Evolutionary conservation across 2,888 invertebrate species (phyloP).

Genomic region (Caradrina clavipalpis): DNA sequence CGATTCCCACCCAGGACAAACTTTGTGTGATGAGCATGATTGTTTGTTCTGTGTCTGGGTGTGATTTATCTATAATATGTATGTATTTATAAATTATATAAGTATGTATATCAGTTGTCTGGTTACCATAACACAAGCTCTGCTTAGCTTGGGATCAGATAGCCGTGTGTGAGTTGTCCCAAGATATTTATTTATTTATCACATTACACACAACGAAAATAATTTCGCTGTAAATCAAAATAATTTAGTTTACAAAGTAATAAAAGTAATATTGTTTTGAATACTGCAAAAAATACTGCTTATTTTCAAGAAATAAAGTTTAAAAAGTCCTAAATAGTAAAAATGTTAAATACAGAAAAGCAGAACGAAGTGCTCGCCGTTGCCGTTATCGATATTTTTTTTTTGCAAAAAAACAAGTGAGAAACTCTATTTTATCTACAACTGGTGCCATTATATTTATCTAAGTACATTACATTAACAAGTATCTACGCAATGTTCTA

Average conservation of each 20-base stretch:
- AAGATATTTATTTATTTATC: too few relatives aligned
- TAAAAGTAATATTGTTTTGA: neutral
- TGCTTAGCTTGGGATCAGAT: too few relatives aligned
- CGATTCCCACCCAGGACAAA: too few relatives aligned
- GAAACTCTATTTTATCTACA: slow-evolving; percentile 21
- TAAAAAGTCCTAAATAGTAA: neutral
- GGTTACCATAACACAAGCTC: too few relatives aligned
- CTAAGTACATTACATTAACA: slow-evolving; percentile 24
- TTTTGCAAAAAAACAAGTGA: slow-evolving; percentile 13
- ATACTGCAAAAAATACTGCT: neutral
- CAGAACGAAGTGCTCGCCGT: slow-evolving; percentile 19
- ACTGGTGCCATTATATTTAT: slow-evolving; percentile 30
- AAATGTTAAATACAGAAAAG: neutral
- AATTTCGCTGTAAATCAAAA: neutral
- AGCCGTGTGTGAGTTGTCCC: too few relatives aligned
- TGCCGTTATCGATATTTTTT: slow-evolving; percentile 10
- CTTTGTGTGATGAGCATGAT: too few relatives aligned
- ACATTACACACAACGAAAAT: too few relatives aligned
- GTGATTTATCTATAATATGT: too few relatives aligned
- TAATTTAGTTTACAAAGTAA: neutral
- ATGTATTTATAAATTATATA: too few relatives aligned
- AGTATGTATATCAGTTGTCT: too few relatives aligned
- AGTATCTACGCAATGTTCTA: slow-evolving; percentile 19
- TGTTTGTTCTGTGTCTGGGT: too few relatives aligned
- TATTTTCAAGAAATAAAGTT: slow-evolving; percentile 1